Base-by-base conservation (phyloP, 2,797 vertebrate species). In the Leptodactylus fallax region DNA sequence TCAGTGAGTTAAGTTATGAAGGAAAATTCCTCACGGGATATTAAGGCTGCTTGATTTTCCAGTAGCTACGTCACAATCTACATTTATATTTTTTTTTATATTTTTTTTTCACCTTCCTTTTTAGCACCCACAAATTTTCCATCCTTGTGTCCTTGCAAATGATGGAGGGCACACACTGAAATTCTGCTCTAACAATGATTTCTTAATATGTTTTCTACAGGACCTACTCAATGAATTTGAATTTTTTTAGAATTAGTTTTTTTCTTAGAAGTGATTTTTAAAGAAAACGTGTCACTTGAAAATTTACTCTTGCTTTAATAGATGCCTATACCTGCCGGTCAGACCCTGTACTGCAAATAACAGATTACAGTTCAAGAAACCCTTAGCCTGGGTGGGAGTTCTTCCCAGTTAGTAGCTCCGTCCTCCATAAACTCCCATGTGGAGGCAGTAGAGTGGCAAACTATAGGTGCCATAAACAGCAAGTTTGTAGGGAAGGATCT, bases 1-100 rank as follows among this genome's bases (percentile, higher is more conserved):
- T 77, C 14, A 60, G 7, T 49, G 6, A 19, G 1, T 36, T 36
- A 36, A 36, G 36, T 36, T 36, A 60, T 83, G 72, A 88, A 90
- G 90, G 79, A 90, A 86, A 80, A 81, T 90, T 93, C 88, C 90
- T 74, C 87, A 89, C 10, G 8, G 67, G 49, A 67, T 47, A 53
- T n/a, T 25, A 80, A 53, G n/a, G 49, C 58, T 81, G 23, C 77
- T n/a, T n/a, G n/a, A n/a, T n/a, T n/a, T n/a, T n/a, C n/a, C n/a
- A n/a, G n/a, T n/a, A n/a, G n/a, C n/a, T n/a, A n/a, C n/a, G n/a
- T n/a, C n/a, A n/a, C n/a, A n/a, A n/a, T n/a, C n/a, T n/a, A n/a
- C n/a, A n/a, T n/a, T n/a, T n/a, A n/a, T n/a, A n/a, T n/a, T n/a
- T n/a, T n/a, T n/a, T n/a, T n/a, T n/a, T n/a, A n/a, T n/a, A n/a